Evolutionary conservation across 2,113 vertebrate genomes (phyloP), one percentile per base, ranked within the genome.

Genomic region (Ursus arctos): DNA sequence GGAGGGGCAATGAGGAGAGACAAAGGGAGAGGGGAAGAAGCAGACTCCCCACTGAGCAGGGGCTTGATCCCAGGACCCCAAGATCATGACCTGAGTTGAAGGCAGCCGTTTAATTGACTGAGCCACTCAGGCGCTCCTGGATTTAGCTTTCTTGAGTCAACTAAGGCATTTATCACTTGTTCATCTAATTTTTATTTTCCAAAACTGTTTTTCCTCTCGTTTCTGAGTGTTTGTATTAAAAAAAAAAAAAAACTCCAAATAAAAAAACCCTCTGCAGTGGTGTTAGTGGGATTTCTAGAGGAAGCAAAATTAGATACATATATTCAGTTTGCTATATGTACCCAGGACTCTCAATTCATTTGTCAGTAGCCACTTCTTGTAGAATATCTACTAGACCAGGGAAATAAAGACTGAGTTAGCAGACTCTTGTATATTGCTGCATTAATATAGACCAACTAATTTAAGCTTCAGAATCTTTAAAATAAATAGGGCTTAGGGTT

Each of bases 401-500:
- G 57, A n/a, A 72, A 72, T 72, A 74, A n/a, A 40, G 6, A 76
- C 6, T 40, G 40, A 49, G 33, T 91, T 82, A 85, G 22, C 24
- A 81, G 92, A 96, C 11, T 84, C 5, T 91, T 59, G 3, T 55
- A 8, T 91, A 49, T 77, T 86, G 33, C n/a, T 91, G 7, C 12
- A 47, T 91, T 96, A 87, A 74, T 94, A 43, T 11, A 84, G 26
- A 57, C 36, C 36, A 65, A 79, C 40, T 90, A 59, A 83, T 90
- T 94, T 84, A 84, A 28, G 36, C 26, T 85, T 94, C 22, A 40
- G 84, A 76, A 93, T 77, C 40, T 55, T 94, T 88, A 81, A 94
- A 90, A 47, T 67, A 69, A 69, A 36, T 10, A 69, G 33, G 18
- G 67, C 4, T 69, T 69, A 67, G 67, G 47, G 26, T 21, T 95